Base-by-base conservation (phyloP, 2,113 vertebrate genomes). In the Melanerpes formicivorus region DNA sequence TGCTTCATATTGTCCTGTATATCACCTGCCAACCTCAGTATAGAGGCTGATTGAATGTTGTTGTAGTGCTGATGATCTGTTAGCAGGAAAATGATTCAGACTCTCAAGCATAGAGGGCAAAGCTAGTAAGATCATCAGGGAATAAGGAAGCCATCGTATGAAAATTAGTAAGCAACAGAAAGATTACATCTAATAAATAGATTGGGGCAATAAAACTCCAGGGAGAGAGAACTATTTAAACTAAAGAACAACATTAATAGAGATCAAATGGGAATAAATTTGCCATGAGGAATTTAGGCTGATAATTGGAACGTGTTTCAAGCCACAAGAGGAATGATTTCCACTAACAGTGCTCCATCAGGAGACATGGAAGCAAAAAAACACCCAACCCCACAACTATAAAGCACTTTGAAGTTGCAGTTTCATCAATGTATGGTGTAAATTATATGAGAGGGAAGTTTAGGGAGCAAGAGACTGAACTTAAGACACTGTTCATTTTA, bases 291-390 rank as follows among this genome's bases (percentile, higher is more conserved):
- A 87, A 92, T 90, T 90, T 79, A 79, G 66, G 30, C 56, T 87
- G 50, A 80, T 93, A 93, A 89, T 44, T 95, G 59, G 66, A 93
- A 80, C 18, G 52, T 79, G 73, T 90, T 92, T 94, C 83, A 88
- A 84, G 55, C 11, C 78, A 72, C 58, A 72, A 54, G 70, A 87
- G 89, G 50, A 84, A 78, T 87, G 90, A 87, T 75, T 65, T 93
- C 17, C 37, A 78, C 11, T 71, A 94, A 71, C 30, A 55, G 29
- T 25, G 29, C 71, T 92, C 42, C 26, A 46, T 52, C 37, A 74
- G n/a, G 66, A 92, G 37, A 56, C 80, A 74, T 18, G 5, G 44
- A 63, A 87, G 14, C 22, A 11, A 89, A 92, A 80, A 73, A 3
- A 10, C 40, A 26, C 25, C 34, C 34, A 50, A 22, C 8, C 48